phyloP scores from a whole-genome alignment of 2,797 vertebrate genomes.

The Mormyrus hasselquistii region DNA sequence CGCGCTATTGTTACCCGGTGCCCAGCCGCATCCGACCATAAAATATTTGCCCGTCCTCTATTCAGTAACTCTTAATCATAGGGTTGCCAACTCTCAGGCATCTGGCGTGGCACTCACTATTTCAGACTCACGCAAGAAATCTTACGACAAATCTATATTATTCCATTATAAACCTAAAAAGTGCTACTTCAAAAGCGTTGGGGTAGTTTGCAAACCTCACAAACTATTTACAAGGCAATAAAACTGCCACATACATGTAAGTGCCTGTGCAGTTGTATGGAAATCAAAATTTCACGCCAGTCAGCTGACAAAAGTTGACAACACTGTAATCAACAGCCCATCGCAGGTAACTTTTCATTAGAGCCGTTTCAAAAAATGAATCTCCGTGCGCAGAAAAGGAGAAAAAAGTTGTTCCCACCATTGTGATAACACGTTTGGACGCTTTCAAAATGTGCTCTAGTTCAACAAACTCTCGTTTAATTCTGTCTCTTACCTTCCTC shows the following conservation, averaged over 20 bases:
- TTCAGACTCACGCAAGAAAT: neutral
- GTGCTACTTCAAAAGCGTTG: neutral
- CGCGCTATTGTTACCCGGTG: slow-evolving; percentile 70
- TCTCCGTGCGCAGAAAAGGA: neutral
- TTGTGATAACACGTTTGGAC: neutral
- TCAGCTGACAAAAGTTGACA: neutral
- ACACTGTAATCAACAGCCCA: neutral
- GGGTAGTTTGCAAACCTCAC: neutral
- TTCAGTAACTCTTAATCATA: neutral
- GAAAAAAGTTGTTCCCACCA: neutral
- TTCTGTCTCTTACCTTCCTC: slow-evolving; percentile 75
- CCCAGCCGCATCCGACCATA: slow-evolving; percentile 61
- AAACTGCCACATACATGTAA: neutral
- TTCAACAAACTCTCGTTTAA: neutral
- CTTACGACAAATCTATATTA: neutral
- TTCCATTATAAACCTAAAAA: neutral
- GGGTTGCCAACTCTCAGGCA: neutral
- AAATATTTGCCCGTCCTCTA: neutral
- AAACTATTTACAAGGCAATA: neutral
- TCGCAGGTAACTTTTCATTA: neutral
- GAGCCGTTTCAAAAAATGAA: neutral
- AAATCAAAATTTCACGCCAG: neutral
- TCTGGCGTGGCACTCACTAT: neutral
- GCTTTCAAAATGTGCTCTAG: too few relatives aligned
- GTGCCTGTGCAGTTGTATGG: neutral